Percentiles rank a stretch among this genome's conserved stretches.
Evolutionary conservation across 37 sponge, comb jelly and placozoan species (phyloP).

Genomic region (Cladorhizidae sp.): DNA sequence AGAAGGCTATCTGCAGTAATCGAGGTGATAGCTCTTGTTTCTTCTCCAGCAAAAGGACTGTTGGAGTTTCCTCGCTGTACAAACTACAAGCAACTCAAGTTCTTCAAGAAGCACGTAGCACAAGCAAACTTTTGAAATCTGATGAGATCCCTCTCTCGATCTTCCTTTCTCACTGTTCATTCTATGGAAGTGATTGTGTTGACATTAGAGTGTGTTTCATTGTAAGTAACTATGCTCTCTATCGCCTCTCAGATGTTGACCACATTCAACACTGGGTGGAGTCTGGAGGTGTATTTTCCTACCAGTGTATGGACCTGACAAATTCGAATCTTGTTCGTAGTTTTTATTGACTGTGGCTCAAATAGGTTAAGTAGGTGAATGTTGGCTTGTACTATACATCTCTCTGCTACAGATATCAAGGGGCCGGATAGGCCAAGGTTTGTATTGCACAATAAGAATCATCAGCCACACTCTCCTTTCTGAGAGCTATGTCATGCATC

Average conservation of each 20-base stretch:
- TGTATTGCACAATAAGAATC: constrained; percentile 15
- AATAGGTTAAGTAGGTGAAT: constrained; percentile 37
- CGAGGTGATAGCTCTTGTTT: constrained; percentile 1
- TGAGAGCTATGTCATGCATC: constrained; percentile 27
- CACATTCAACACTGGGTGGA: constrained; percentile 49
- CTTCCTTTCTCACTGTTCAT: constrained; percentile 34
- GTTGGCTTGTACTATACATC: constrained; percentile 45
- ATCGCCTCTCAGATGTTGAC: constrained; percentile 47
- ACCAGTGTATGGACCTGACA: constrained; percentile 24
- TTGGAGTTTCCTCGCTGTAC: constrained; percentile 10
- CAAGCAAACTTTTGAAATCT: constrained; percentile 47
- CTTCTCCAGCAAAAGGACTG: constrained; percentile 9
- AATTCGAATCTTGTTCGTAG: constrained; percentile 9
- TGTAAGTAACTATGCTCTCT: constrained; percentile 57
- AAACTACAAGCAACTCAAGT: constrained; percentile 13
- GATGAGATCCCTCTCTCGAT: constrained; percentile 39
- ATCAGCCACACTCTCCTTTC: constrained; percentile 24
- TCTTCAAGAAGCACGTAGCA: constrained; percentile 43
- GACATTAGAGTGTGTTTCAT: constrained; percentile 52
- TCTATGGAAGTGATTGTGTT: neutral
- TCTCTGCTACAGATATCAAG: constrained; percentile 8
- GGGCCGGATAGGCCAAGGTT: neutral
- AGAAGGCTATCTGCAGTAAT: neutral
- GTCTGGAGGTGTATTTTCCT: constrained; percentile 45
- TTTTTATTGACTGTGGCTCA: constrained; percentile 59